These are phyloP conservation scores for Cotesia congregata DNA, from an alignment of 2,888 invertebrate species.

Conservation along the genomic window DNA sequence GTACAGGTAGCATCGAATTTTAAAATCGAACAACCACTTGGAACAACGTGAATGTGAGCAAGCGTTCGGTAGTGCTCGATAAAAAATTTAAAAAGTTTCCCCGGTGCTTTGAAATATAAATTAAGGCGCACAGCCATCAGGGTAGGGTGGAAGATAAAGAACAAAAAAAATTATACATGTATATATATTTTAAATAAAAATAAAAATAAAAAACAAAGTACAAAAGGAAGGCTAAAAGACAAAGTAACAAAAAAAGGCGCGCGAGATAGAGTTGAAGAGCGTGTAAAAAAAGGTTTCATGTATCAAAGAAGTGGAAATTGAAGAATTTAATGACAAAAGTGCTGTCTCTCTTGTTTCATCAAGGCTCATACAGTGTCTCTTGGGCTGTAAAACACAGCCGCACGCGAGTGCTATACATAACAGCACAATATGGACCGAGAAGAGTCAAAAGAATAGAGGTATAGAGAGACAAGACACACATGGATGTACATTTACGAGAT, in stretches of 20 bases:
- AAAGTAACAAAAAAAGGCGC: conserved; percentile 15
- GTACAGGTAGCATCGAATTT: conserved; percentile 29
- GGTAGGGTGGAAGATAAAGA: conserved; percentile 14
- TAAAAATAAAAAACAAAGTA: conserved; percentile 5
- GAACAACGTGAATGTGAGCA: background rate
- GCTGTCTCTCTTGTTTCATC: conserved; percentile 17
- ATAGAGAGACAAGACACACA: conserved; percentile 6
- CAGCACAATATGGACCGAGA: background rate
- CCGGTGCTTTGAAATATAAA: conserved; percentile 38
- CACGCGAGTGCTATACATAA: background rate
- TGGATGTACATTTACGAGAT: conserved; percentile 18
- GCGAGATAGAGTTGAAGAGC: conserved; percentile 20
- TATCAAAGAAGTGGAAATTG: conserved; percentile 46
- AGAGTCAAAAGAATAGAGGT: background rate
- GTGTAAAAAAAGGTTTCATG: conserved; percentile 8
- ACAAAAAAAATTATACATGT: conserved; percentile 25
- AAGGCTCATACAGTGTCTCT: conserved; percentile 32
- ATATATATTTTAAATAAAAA: background rate
- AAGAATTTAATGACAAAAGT: conserved; percentile 22
- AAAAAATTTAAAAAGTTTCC: conserved; percentile 38
- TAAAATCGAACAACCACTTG: conserved; percentile 29
- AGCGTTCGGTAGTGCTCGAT: conserved; percentile 10
- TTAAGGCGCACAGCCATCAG: conserved; percentile 19
- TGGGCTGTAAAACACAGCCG: conserved; percentile 8
- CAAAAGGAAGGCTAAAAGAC: conserved; percentile 23